phyloP scores from a whole-genome alignment of 2,797 vertebrate species.

The Antrozous pallidus region DNA sequence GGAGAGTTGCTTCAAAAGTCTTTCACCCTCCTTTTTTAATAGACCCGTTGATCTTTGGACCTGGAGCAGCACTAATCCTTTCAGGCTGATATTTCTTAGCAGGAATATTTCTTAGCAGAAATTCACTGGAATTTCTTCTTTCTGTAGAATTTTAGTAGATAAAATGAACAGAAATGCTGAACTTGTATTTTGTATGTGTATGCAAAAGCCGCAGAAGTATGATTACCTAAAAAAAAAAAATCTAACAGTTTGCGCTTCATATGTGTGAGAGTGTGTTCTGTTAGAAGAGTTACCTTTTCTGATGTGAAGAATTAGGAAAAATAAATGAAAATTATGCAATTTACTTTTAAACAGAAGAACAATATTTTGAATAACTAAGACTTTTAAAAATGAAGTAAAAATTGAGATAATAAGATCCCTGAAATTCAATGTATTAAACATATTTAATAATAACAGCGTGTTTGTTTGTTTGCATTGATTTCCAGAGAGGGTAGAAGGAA shows the following conservation, averaged over 20 bases:
- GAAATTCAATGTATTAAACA: neutral
- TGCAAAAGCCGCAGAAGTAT: neutral
- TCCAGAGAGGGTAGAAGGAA: no score
- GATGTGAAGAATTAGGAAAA: neutral
- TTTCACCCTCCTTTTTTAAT: neutral
- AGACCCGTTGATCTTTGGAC: conserved; percentile 59
- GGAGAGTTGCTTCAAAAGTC: conserved; percentile 14
- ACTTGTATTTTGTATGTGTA: neutral
- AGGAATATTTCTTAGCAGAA: conserved; percentile 53
- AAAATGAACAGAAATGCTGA: conserved; percentile 50
- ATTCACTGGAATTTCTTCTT: conserved; percentile 48
- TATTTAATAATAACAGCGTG: neutral
- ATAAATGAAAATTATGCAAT: neutral
- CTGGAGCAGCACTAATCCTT: conserved; percentile 27
- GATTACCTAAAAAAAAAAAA: neutral
- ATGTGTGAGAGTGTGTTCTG: neutral
- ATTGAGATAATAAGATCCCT: neutral
- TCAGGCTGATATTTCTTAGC: conserved; percentile 51
- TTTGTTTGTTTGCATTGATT: no score
- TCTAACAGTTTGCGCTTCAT: conserved; percentile 12
- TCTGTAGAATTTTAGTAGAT: conserved; percentile 6
- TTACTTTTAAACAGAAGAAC: neutral
- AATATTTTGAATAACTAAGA: neutral
- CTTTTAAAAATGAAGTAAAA: neutral
- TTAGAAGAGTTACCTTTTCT: neutral